Evolutionary conservation across 35 echinoderm and acorn worm species (phyloP), one percentile per base, ranked within the genome.

Genomic region (Strongylocentrotus purpuratus): DNA sequence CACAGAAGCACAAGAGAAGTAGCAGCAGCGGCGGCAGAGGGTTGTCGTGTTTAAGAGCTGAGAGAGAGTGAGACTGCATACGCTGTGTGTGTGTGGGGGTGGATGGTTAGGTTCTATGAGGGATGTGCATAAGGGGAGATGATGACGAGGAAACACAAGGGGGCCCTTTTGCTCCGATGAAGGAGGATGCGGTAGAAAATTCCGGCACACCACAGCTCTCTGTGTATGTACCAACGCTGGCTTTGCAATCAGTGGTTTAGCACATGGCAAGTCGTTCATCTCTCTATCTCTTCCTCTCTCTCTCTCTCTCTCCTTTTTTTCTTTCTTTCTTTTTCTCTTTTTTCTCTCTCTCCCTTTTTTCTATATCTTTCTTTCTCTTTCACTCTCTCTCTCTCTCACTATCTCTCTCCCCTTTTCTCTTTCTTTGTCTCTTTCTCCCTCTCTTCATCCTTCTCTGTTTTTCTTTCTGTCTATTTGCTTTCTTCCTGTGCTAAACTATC

Each of bases 221-320:
- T 78, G 20, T 78, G 65, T 78, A 28, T n/a, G n/a, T 12, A 55
- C 65, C 18, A 78, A 78, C 25, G 28, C 65, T 78, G 65, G 65
- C 65, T 78, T 78, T 78, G 65, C 25, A 78, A 78, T 78, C 65
- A 78, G 65, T 78, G 65, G 65, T 78, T 78, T 22, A 78, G 28
- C 65, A 78, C 65, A 78, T 78, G 65, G 65, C 65, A 78, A 78
- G 65, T 78, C 22, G 20, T 78, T 78, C 65, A 78, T 78, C 65
- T 78, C 65, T 78, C 65, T 78, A 10, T 55, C 0, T 78, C 22
- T 78, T 28, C 8, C 65, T n/a, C 65, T 78, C 48, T 50, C 12
- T 8, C 48, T 70, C 61, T 70, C 25, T 70, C 25, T 70, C 61
- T n/a, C 17, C 17, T 28, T 28, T 70, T 28, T 25, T 7, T 70